A percentile compares a stretch with the other conserved stretches of the same genome.
phyloP scores from a whole-genome alignment of 1,140 invertebrate species.

The Linepithema humile region DNA sequence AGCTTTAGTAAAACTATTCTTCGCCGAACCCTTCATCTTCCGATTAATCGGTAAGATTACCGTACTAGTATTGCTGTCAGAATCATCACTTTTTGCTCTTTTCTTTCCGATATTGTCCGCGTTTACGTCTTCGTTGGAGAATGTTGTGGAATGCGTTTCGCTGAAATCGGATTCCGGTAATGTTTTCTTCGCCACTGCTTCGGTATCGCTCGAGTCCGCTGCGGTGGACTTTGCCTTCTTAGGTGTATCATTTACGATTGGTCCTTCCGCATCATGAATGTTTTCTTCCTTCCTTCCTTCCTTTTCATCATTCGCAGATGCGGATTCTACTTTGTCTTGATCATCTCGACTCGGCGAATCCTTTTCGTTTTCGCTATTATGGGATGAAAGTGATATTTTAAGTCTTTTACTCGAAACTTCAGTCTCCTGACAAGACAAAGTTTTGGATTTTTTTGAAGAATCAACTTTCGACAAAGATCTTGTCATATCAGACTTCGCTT shows the following conservation, averaged over 20 bases:
- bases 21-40: background rate
- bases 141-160: background rate
- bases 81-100: background rate
- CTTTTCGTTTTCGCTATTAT: background rate
- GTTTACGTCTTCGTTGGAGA: no score
- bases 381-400: background rate
- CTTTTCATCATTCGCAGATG: background rate
- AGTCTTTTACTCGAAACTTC: background rate
- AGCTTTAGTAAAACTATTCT: background rate
- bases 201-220: background rate
- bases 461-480: background rate
- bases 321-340: background rate
- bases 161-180: constrained; percentile 50
- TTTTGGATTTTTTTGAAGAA: no score
- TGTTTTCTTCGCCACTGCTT: constrained; percentile 37
- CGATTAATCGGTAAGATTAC: background rate
- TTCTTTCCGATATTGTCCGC: no score
- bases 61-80: constrained; percentile 12
- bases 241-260: background rate
- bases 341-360: background rate
- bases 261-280: no score
- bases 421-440: no score
- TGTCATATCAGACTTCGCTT: background rate
- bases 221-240: background rate
- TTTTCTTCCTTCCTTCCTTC: no score